These are phyloP conservation scores for Andricus quercusramuli DNA, from an alignment of 2,888 invertebrate genomes.

Conservation along the genomic window DNA sequence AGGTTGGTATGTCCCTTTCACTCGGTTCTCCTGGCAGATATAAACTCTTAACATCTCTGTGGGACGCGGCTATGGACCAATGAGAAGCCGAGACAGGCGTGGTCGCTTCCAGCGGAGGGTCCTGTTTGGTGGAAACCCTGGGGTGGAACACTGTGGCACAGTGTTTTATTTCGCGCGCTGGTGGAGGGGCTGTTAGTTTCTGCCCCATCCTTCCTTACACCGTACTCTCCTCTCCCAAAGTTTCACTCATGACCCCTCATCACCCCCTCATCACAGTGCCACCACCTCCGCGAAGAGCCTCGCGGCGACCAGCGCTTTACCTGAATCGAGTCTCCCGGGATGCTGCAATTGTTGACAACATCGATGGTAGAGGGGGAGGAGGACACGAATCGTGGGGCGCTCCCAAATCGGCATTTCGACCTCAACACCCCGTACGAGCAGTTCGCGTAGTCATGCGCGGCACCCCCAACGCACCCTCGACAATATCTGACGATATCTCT, in stretches of 20 bases:
- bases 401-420: conserved; percentile 54
- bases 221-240: conserved; percentile 53
- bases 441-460: conserved; percentile 37
- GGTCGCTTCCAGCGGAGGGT: conserved; percentile 53
- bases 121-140: conserved; percentile 67
- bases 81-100: conserved; percentile 62
- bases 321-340: conserved; percentile 69
- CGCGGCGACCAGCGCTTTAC: conserved; percentile 51
- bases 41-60: conserved; percentile 73
- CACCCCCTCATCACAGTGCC: conserved; percentile 48
- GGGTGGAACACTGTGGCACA: conserved; percentile 76
- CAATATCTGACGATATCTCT: not conserved
- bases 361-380: conserved; percentile 57
- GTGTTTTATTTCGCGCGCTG: conserved; percentile 72
- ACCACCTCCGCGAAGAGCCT: conserved; percentile 55
- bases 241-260: conserved; percentile 46
- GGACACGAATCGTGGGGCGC: conserved; percentile 46
- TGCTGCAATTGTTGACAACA: conserved; percentile 76
- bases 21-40: conserved; percentile 64
- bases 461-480: conserved; percentile 26
- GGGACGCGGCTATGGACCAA: conserved; percentile 64
- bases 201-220: conserved; percentile 64
- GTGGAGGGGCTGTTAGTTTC: conserved; percentile 69
- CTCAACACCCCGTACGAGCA: conserved; percentile 53
- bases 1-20: conserved; percentile 69